Percentiles rank a stretch among this genome's conserved stretches.
phyloP scores from a whole-genome alignment of 1,140 invertebrate genomes.

The Heliothis virescens region DNA sequence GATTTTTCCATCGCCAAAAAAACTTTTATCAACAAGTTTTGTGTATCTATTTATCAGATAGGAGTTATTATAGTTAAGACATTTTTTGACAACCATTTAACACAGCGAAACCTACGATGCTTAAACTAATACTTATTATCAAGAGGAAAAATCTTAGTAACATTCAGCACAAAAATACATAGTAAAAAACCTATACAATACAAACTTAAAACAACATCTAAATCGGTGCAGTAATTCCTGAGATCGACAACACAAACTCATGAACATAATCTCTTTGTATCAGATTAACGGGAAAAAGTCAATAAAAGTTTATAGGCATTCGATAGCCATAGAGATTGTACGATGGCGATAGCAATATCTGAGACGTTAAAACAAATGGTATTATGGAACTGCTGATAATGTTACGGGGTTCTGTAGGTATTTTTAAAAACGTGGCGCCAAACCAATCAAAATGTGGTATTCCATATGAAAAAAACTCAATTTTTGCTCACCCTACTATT shows the following conservation, averaged over 20 bases:
- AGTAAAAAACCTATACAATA: neutral
- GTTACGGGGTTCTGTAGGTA: neutral
- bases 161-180: neutral
- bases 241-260: neutral
- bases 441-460: too few relatives aligned
- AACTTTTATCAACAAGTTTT: too few relatives aligned
- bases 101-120: too few relatives aligned
- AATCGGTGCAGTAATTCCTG: slow-evolving; percentile 12
- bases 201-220: neutral
- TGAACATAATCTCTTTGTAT: slow-evolving; percentile 14
- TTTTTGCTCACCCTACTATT: too few relatives aligned
- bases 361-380: neutral
- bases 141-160: neutral
- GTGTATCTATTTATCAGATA: too few relatives aligned
- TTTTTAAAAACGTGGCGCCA: too few relatives aligned
- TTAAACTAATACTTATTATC: too few relatives aligned
- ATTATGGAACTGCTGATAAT: neutral
- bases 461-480: too few relatives aligned
- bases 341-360: neutral
- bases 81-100: too few relatives aligned
- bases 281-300: slow-evolving; percentile 6
- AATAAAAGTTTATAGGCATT: slow-evolving; percentile 19
- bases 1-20: too few relatives aligned
- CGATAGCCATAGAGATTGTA: slow-evolving; percentile 3
- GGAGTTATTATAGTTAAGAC: too few relatives aligned